Percentiles rank a stretch among this genome's conserved stretches.
phyloP scores from a whole-genome alignment of 64 coral and sea anemone genomes.

The Catalaphyllia jardinei region DNA sequence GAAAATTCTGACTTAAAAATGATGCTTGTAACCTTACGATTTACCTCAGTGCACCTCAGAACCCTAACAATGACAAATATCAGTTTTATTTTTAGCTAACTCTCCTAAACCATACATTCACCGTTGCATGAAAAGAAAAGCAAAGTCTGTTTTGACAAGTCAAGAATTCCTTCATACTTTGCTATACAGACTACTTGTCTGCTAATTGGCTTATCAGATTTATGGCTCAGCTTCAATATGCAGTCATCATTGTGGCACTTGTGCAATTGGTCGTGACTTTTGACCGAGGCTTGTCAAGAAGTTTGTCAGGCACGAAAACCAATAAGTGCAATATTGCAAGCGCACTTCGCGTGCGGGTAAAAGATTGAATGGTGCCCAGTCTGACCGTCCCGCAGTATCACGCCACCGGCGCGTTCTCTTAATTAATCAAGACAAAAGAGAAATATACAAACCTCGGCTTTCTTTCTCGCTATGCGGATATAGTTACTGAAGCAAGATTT shows the following conservation, averaged over 20 bases:
- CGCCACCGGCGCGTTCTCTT: background rate
- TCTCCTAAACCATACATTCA: background rate
- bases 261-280: constrained; percentile 15
- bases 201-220: constrained; percentile 26
- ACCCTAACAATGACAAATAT: constrained; percentile 15
- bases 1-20: background rate
- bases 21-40: background rate
- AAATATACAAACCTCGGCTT: too few relatives aligned
- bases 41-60: constrained; percentile 1
- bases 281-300: constrained; percentile 21
- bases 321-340: background rate
- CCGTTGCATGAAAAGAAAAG: background rate
- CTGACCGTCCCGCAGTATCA: background rate
- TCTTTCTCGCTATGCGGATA: too few relatives aligned
- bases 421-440: background rate
- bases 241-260: background rate
- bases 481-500: too few relatives aligned
- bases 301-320: constrained; percentile 23
- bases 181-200: constrained; percentile 9
- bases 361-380: background rate
- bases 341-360: background rate
- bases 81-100: constrained; percentile 18
- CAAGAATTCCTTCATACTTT: constrained; percentile 24
- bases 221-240: background rate
- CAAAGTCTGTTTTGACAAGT: constrained; percentile 34